Percentiles rank a stretch among this genome's conserved stretches.
phyloP scores from a whole-genome alignment of 2,113 vertebrate genomes.

The Cyprinodon tularosa region DNA sequence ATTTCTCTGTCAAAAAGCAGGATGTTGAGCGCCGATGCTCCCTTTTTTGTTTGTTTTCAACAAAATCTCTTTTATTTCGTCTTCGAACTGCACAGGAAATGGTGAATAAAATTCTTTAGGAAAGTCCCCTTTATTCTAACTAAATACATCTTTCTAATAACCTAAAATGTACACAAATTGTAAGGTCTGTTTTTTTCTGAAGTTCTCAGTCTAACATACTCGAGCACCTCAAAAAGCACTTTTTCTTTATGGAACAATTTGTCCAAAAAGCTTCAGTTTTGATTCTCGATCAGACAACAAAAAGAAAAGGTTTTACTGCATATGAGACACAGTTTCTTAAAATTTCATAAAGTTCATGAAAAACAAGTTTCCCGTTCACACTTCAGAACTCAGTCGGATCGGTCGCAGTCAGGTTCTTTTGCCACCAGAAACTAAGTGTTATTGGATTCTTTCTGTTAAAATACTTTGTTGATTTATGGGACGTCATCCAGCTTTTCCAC shows the following conservation, averaged over 20 bases:
- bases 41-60: constrained; percentile 40
- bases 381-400: constrained; percentile 46
- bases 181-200: constrained; percentile 53
- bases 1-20: constrained; percentile 48
- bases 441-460: constrained; percentile 31
- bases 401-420: constrained; percentile 49
- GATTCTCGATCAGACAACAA: constrained; percentile 31
- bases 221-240: constrained; percentile 55
- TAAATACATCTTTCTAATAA: constrained; percentile 71
- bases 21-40: constrained; percentile 57
- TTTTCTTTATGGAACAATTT: constrained; percentile 36
- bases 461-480: constrained; percentile 32
- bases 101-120: constrained; percentile 65
- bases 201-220: constrained; percentile 51
- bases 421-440: constrained; percentile 44
- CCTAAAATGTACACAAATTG: constrained; percentile 54
- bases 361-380: constrained; percentile 4
- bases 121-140: constrained; percentile 74
- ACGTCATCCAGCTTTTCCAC: constrained; percentile 28
- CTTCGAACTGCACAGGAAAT: constrained; percentile 75
- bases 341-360: constrained; percentile 64
- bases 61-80: constrained; percentile 74
- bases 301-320: constrained; percentile 63
- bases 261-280: constrained; percentile 54
- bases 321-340: constrained; percentile 60